Percentiles rank a stretch among this genome's conserved stretches.
phyloP scores from a whole-genome alignment of 2,888 invertebrate genomes.

The Rutpela maculata region DNA sequence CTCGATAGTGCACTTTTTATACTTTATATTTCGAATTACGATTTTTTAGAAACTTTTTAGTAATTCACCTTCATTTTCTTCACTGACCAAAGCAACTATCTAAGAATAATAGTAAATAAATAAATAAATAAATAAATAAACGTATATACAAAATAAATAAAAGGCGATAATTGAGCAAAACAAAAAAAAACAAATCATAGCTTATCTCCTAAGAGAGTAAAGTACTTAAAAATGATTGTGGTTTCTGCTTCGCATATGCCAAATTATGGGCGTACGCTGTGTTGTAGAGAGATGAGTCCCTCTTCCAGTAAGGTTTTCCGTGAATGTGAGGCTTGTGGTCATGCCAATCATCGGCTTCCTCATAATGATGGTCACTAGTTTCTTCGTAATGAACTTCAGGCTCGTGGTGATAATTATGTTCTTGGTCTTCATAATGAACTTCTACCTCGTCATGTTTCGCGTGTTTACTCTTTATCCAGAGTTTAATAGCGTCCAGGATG shows the following conservation, averaged over 20 bases:
- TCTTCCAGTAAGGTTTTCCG: constrained; percentile 59
- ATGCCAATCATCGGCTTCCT: constrained; percentile 29
- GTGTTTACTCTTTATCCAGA: constrained; percentile 85
- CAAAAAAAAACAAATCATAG: constrained; percentile 2
- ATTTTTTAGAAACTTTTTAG: no score
- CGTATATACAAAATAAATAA: constrained; percentile 7
- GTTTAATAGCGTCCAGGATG: constrained; percentile 81
- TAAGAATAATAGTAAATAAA: no score
- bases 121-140: constrained; percentile 13
- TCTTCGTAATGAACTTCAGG: constrained; percentile 43
- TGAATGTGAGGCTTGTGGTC: neutral
- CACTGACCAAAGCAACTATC: no score
- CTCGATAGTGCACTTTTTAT: no score
- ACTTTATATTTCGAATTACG: no score
- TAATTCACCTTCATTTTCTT: no score
- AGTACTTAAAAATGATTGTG: constrained; percentile 45
- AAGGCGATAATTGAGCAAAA: constrained; percentile 6
- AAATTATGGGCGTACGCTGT: constrained; percentile 62
- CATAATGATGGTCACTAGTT: constrained; percentile 44
- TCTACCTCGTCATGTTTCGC: constrained; percentile 70
- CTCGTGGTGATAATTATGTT: constrained; percentile 53
- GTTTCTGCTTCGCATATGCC: constrained; percentile 67
- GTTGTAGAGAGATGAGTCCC: constrained; percentile 62
- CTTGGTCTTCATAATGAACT: constrained; percentile 50
- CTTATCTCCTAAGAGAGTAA: constrained; percentile 41